Evolutionary conservation across 2,113 vertebrate genomes (phyloP), one percentile per base, ranked within the genome.

Genomic region (Aramus guarauna): DNA sequence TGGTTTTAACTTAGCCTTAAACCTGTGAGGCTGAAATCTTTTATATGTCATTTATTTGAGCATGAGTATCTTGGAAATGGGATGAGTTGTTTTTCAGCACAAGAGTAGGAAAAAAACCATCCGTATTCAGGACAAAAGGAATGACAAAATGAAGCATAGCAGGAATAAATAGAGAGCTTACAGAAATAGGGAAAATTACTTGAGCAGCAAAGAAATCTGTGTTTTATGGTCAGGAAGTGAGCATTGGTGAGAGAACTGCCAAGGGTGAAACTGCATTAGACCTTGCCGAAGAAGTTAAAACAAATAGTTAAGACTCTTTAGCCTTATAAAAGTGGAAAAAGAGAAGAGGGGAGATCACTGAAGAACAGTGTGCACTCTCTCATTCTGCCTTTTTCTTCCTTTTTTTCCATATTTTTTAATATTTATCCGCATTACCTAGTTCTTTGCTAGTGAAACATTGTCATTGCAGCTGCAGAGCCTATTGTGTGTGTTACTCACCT

Each of bases 401-500:
- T 6, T 43, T 84, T 36, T 43, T 15, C 19, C 15, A 34, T 48
- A 11, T 37, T 58, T 87, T 78, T 66, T 22, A 71, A 10, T 14
- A 55, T 29, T 67, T 88, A 18, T 20, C n/a, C 79, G 15, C 20
- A 41, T 37, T 96, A 45, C 32, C 13, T 37, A n/a, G 20, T 63
- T 58, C 21, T 12, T 67, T 68, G 56, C 24, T 52, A 37, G 34
- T 32, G n/a, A 45, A 85, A 32, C 11, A 19, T 22, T 58, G 3
- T 48, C 60, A 22, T 3, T 55, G 37, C 26, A n/a, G 41, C 27
- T 47, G 52, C n/a, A 75, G 47, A 80, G 5, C 21, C 45, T 77
- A 9, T 18, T 30, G 0, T 47, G 14, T 30, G 16, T 8, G 1
- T 41, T n/a, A 19, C 9, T 29, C 0, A 0, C n/a, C 32, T 81